Percentiles rank a stretch among this genome's conserved stretches.
These are phyloP conservation scores for Phrynocephalus guinanensis DNA, from an alignment of 2,797 vertebrate genomes.

Conservation along the genomic window DNA sequence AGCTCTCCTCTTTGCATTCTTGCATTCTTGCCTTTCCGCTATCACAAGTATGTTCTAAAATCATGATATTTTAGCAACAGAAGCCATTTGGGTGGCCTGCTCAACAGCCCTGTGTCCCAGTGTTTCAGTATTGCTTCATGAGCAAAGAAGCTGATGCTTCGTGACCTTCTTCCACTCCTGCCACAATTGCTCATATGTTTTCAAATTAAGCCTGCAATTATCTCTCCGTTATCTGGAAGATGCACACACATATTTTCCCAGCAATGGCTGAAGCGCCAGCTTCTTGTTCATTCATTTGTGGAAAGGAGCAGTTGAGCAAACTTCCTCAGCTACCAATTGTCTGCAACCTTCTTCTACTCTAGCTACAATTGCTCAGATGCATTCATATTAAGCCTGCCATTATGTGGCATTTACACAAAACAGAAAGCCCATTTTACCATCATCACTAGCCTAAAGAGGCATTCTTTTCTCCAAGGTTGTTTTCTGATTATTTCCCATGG, in stretches of 20 bases:
- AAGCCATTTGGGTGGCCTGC: constrained; percentile 41
- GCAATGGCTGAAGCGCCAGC: background rate
- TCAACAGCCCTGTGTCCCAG: constrained; percentile 20
- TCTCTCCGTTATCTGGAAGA: constrained; percentile 15
- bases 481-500: background rate
- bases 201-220: constrained; percentile 30
- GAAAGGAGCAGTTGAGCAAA: background rate
- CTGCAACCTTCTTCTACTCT: constrained; percentile 1
- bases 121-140: constrained; percentile 11
- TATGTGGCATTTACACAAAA: constrained; percentile 4
- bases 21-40: background rate
- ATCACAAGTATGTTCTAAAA: background rate
- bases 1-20: background rate
- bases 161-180: background rate
- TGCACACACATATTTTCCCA: background rate
- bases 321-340: background rate
- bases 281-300: constrained; percentile 1
- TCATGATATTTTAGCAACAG: constrained; percentile 34
- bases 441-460: background rate
- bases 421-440: background rate
- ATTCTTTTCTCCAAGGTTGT: background rate
- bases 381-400: constrained; percentile 16
- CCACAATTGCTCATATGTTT: background rate
- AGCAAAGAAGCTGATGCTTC: background rate
- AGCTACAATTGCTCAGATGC: background rate